These are phyloP conservation scores for Sebastes diploproa DNA, from an alignment of 2,797 vertebrate genomes.

Conservation along the genomic window DNA sequence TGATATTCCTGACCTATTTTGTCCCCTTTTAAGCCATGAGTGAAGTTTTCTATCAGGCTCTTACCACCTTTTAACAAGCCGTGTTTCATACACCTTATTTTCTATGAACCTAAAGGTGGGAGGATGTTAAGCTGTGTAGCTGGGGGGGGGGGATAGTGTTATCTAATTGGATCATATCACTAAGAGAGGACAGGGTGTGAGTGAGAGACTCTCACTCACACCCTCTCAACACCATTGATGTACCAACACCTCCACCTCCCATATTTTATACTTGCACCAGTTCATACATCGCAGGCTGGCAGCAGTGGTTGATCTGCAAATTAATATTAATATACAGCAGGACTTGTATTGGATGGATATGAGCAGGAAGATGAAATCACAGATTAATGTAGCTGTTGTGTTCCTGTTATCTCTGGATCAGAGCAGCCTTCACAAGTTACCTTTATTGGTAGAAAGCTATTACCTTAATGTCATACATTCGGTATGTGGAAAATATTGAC, in stretches of 20 bases:
- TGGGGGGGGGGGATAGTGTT: slow-evolving; percentile 34
- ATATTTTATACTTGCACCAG: neutral
- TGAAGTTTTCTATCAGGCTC: neutral
- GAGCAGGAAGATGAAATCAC: neutral
- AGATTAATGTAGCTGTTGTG: neutral
- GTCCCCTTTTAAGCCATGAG: neutral
- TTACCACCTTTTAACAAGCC: neutral
- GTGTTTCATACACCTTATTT: neutral
- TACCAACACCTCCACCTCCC: slow-evolving; percentile 5
- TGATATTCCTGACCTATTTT: slow-evolving; percentile 40
- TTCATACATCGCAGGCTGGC: slow-evolving; percentile 3
- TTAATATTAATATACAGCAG: neutral
- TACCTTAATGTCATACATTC: neutral
- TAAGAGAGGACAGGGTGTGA: slow-evolving; percentile 46
- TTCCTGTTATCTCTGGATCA: neutral
- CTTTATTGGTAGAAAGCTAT: neutral
- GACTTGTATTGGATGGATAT: slow-evolving; percentile 3
- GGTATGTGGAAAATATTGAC: neutral
- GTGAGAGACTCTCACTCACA: slow-evolving; percentile 7
- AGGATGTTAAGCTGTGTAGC: slow-evolving; percentile 76
- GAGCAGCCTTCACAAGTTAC: neutral
- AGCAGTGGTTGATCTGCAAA: slow-evolving; percentile 7
- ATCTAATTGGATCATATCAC: slow-evolving; percentile 84
- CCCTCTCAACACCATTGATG: slow-evolving; percentile 20
- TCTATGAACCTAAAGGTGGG: slow-evolving; percentile 55